A percentile compares a stretch with the other conserved stretches of the same genome.
Conservation (phyloP, 2,888 invertebrate genomes). For the Eristalinus sepulchralis region DNA sequence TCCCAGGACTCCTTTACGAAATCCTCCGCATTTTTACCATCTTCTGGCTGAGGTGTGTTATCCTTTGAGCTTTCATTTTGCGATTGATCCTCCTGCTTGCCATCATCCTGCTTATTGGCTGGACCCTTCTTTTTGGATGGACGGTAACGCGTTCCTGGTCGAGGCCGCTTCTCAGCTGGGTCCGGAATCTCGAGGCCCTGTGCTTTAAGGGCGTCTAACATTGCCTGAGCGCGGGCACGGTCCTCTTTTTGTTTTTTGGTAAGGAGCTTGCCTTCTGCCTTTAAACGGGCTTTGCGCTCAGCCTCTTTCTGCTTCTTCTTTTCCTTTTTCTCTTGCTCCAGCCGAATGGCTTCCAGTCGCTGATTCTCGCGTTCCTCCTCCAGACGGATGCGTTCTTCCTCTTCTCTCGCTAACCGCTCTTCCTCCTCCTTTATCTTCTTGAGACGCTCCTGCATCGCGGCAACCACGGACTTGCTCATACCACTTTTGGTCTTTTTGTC, state of each 20-base stretch:
- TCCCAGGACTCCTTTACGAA: constrained; percentile 92
- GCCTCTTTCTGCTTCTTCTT: constrained; percentile 95
- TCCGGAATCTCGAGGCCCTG: constrained; percentile 92
- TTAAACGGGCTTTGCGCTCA: constrained; percentile 94
- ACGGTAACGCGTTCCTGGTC: constrained; percentile 89
- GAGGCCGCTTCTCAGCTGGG: constrained; percentile 84
- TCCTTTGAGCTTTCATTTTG: constrained; percentile 72
- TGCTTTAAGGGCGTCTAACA: constrained; percentile 93
- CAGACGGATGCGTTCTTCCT: constrained; percentile 89
- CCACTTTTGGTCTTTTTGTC: constrained; percentile 84
- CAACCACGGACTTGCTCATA: constrained; percentile 92
- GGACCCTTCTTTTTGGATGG: constrained; percentile 86
- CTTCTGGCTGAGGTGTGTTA: constrained; percentile 73
- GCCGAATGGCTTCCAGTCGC: constrained; percentile 87
- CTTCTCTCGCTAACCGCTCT: constrained; percentile 86
- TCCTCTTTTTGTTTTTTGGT: constrained; percentile 97
- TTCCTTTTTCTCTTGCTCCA: constrained; percentile 94
- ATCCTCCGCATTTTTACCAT: constrained; percentile 79
- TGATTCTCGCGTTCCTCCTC: constrained; percentile 89
- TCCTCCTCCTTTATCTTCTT: constrained; percentile 94
- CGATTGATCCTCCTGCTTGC: constrained; percentile 72
- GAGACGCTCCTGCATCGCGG: constrained; percentile 95
- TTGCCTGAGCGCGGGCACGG: constrained; percentile 92
- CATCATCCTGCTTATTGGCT: constrained; percentile 78
- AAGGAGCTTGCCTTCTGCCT: constrained; percentile 97